Base-by-base conservation (phyloP, 2,797 vertebrate species). In the Argyrosomus regius region DNA sequence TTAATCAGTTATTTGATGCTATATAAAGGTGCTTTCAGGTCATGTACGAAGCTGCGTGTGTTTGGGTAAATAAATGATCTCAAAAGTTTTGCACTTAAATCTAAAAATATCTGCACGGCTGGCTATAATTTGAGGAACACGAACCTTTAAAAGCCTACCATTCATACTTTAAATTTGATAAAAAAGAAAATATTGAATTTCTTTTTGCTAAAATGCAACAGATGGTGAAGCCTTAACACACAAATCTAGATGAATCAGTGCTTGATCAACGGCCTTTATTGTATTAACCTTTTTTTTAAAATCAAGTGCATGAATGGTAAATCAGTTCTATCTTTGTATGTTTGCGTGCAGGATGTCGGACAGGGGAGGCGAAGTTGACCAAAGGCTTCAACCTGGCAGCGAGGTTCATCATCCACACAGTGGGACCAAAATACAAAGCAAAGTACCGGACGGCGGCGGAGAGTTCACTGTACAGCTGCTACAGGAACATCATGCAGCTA, bases 381-480 rank as follows among this genome's bases (percentile, higher is more conserved):
- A 97, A 99, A 91, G 98, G 97, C 6, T 99, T 98, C 87, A 97
- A 96, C 77, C 92, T 99, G 87, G 98, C 98, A 1, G 97, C 98
- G 0, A 95, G 98, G 43, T 99, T 97, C 95, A 99, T 99, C 93
- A 94, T 99, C 82, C 98, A 99, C 93, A 99, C 98, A 0, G 98
- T 99, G 85, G 98, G 98, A 41, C 98, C 98, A 3, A 99, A 99
- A 82, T 99, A 96, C 91, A 99, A 99, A 89, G 93, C 93, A 87
- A 97, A 96, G 78, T 99, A 99, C 85, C 93, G 97, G 80, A 99
- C 98, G 0, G 98, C 98, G 0, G 98, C 98, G 0, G 98, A 99
- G 94, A 99, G 97, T 54, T 99, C 98, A 1, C 94, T 99, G 0
- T 97, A 96, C 92, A 98, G 97, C 96, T 99, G 98, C 88, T 99